Conservation (phyloP, 2,797 vertebrate genomes). For the Smutsia temminckii region DNA sequence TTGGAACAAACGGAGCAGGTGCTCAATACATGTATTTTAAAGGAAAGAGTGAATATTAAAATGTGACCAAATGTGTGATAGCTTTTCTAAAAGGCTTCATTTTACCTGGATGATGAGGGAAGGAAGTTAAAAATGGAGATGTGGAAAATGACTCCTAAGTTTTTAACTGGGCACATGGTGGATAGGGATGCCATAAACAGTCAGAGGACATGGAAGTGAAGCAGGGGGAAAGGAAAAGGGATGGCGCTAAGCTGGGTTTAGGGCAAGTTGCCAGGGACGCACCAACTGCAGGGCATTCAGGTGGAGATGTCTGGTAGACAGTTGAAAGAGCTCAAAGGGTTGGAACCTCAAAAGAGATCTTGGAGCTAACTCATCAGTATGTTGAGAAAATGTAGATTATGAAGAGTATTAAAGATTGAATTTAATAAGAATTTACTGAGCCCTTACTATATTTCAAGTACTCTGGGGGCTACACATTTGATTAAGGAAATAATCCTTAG, state of each 20-base stretch:
- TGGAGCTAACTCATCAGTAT: neutral
- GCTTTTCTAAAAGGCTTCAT: slow-evolving; percentile 28
- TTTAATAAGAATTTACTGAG: slow-evolving; percentile 1
- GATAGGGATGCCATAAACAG: neutral
- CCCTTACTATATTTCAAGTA: neutral
- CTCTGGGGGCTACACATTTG: neutral
- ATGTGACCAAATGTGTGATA: neutral
- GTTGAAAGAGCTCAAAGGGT: neutral
- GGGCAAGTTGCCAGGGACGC: neutral
- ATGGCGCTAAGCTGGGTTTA: neutral
- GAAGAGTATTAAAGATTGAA: neutral
- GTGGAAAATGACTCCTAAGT: slow-evolving; percentile 19
- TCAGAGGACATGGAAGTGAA: neutral
- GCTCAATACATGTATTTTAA: neutral
- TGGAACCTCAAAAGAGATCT: neutral
- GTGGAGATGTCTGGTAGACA: neutral
- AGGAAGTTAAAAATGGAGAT: neutral
- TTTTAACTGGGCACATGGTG: neutral
- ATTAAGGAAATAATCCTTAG: slow-evolving; percentile 10
- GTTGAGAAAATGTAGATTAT: neutral
- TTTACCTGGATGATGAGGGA: neutral
- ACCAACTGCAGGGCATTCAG: neutral
- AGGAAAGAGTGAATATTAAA: slow-evolving; percentile 2
- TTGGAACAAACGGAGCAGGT: neutral
- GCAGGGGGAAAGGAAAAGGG: neutral